Conservation (phyloP, 2,888 invertebrate species). For the Perithous albicinctus region DNA sequence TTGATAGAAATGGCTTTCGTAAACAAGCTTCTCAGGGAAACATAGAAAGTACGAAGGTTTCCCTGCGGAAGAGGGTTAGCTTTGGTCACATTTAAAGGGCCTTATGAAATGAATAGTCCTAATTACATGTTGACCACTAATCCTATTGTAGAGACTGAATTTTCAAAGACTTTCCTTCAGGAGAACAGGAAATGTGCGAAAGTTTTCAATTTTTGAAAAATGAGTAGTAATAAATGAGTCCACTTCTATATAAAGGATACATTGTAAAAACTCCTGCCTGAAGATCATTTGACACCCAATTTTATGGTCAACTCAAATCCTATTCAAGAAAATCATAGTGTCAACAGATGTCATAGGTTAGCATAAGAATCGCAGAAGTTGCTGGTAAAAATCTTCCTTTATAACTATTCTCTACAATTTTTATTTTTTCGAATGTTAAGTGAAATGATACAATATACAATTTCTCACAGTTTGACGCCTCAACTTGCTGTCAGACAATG, state of each 20-base stretch:
- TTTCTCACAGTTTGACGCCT: not conserved
- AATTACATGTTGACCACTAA: conserved; percentile 6
- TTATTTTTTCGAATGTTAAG: not conserved
- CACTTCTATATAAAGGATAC: too few species aligned
- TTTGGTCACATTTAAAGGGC: not conserved
- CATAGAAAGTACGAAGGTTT: conserved; percentile 57
- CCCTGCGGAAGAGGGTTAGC: not conserved
- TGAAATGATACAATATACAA: too few species aligned
- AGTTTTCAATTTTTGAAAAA: too few species aligned
- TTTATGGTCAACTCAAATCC: too few species aligned
- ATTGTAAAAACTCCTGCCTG: too few species aligned
- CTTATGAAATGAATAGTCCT: not conserved
- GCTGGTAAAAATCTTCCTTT: not conserved
- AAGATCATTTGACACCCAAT: too few species aligned
- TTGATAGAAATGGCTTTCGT: conserved; percentile 67
- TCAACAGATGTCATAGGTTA: too few species aligned
- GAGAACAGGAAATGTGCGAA: not conserved
- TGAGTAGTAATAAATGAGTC: too few species aligned
- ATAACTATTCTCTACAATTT: too few species aligned
- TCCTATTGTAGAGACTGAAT: not conserved
- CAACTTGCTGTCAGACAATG: not conserved
- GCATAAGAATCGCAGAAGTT: conserved; percentile 65
- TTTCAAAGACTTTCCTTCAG: not conserved
- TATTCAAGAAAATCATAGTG: too few species aligned
- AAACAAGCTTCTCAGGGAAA: conserved; percentile 67